phyloP scores from a whole-genome alignment of 2,113 vertebrate genomes.

The Zapornia atra region DNA sequence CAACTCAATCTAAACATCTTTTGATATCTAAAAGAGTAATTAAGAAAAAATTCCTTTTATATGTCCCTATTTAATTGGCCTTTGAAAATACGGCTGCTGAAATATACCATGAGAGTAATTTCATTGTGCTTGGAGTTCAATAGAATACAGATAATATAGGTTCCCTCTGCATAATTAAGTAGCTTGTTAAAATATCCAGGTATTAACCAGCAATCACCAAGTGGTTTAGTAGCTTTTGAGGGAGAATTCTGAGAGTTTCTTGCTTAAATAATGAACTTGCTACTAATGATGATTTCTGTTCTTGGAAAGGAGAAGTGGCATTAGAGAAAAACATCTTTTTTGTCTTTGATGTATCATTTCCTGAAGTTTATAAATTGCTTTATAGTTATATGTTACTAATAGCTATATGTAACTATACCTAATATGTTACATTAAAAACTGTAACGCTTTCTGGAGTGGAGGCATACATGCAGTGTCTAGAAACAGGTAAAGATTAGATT shows the following conservation, averaged over 20 bases:
- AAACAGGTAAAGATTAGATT: neutral
- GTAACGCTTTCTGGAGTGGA: neutral
- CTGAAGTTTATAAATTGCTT: neutral
- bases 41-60: neutral
- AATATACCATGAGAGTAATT: neutral
- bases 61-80: neutral
- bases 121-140: neutral
- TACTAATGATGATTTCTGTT: neutral
- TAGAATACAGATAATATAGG: neutral
- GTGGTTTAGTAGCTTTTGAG: neutral
- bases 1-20: constrained; percentile 6
- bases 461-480: neutral
- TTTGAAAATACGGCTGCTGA: neutral
- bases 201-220: neutral
- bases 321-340: neutral
- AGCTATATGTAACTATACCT: too few species aligned
- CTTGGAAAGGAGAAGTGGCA: neutral
- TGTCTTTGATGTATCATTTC: neutral
- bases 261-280: neutral
- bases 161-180: neutral
- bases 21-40: constrained; percentile 33
- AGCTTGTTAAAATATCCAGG: neutral
- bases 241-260: neutral
- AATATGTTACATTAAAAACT: neutral
- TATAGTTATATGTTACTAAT: neutral